Evolutionary conservation across 2,113 vertebrate species (phyloP).

Genomic region (Laticauda colubrina): DNA sequence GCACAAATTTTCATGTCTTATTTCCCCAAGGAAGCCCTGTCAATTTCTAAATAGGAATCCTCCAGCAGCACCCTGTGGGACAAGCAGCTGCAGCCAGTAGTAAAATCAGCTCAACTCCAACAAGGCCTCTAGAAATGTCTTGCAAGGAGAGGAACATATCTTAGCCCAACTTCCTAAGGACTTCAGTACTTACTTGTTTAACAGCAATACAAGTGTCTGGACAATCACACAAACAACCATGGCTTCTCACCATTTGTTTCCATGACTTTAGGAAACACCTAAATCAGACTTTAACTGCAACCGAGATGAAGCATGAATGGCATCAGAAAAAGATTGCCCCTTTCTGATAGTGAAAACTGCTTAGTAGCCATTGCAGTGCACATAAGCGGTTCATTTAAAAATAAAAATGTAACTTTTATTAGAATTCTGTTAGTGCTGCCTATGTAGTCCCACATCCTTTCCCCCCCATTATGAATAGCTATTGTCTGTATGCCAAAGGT

Average conservation of each 20-base stretch:
- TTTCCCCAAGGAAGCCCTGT: not conserved
- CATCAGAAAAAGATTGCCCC: not conserved
- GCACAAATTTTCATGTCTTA: not conserved
- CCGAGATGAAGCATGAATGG: not conserved
- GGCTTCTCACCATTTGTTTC: not conserved
- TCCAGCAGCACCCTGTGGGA: not conserved
- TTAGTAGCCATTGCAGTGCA: not conserved
- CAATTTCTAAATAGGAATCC: not conserved
- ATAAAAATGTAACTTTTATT: not conserved
- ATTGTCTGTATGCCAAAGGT: not conserved
- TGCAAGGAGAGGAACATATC: not conserved
- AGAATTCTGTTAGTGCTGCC: not conserved
- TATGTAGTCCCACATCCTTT: too few species aligned
- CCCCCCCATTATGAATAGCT: not conserved
- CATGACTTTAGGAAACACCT: not conserved
- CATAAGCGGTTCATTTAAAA: not conserved
- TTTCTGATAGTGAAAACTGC: not conserved
- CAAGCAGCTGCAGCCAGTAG: not conserved
- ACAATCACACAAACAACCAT: not conserved
- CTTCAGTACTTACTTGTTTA: not conserved
- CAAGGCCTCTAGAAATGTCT: not conserved
- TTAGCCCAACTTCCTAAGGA: not conserved
- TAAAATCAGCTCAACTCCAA: not conserved
- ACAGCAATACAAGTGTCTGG: not conserved
- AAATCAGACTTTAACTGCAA: conserved; percentile 32